Conservation (phyloP, 2,113 vertebrate genomes). For the Tinamus guttatus region DNA sequence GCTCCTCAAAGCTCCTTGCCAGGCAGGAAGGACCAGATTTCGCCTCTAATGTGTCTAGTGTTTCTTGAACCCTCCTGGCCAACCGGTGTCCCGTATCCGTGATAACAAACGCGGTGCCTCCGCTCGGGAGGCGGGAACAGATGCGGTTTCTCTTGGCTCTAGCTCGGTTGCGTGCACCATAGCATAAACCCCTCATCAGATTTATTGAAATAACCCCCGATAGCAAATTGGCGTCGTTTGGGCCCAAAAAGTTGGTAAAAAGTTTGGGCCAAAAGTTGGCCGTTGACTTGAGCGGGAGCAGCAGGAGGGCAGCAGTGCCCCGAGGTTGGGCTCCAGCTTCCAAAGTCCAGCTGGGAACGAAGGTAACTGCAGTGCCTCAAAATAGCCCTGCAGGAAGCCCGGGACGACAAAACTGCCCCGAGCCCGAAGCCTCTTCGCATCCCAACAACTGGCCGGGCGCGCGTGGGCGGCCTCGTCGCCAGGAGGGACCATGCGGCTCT, state of each 20-base stretch:
- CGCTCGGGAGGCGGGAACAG: neutral
- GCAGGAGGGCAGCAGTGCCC: no score
- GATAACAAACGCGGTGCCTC: neutral
- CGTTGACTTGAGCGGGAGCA: no score
- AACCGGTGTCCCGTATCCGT: accelerated
- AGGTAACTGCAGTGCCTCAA: neutral
- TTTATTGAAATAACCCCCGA: neutral
- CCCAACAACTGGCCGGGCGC: neutral
- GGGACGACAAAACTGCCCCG: neutral
- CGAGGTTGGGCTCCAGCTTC: no score
- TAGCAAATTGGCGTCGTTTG: neutral
- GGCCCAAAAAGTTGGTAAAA: neutral
- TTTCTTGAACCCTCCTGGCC: neutral
- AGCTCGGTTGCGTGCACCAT: accelerated
- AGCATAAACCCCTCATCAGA: neutral
- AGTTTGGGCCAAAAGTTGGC: no score
- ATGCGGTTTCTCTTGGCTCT: neutral
- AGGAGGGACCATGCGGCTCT: neutral
- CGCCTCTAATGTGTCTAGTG: accelerated
- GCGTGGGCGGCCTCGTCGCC: neutral
- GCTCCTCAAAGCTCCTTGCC: neutral
- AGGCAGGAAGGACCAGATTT: neutral
- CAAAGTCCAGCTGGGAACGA: neutral
- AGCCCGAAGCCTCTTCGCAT: neutral
- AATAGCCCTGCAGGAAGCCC: neutral